phyloP scores from a whole-genome alignment of 2,797 vertebrate genomes.

The Thripadectes ignobilis region DNA sequence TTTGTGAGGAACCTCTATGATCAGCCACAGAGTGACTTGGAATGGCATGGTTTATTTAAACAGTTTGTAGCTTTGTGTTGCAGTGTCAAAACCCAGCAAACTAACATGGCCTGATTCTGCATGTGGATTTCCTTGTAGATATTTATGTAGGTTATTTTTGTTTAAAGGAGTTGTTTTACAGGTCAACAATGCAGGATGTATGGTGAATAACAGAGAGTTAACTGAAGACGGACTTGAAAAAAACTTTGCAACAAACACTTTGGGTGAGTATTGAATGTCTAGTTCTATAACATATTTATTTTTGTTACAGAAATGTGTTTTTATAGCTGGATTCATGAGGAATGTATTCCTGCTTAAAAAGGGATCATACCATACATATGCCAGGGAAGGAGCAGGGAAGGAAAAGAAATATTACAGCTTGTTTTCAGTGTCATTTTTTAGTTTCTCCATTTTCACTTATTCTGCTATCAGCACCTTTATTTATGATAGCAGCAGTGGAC shows the following conservation, averaged over 20 bases:
- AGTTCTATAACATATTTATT: background rate
- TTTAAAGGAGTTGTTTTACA: slow-evolving; percentile 52
- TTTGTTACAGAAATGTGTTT: background rate
- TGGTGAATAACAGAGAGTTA: slow-evolving; percentile 86
- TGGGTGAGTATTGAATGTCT: slow-evolving; percentile 74
- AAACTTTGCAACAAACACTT: slow-evolving; percentile 87
- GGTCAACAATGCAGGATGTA: slow-evolving; percentile 89
- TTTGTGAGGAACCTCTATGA: background rate
- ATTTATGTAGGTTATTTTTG: background rate
- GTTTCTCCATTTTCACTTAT: background rate
- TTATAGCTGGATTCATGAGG: background rate
- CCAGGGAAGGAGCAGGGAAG: background rate
- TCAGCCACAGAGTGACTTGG: background rate
- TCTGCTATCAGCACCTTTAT: background rate
- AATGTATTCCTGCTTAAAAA: background rate
- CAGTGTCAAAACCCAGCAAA: background rate
- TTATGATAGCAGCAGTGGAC: background rate
- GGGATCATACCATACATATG: background rate
- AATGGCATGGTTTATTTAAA: background rate
- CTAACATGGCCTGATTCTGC: background rate
- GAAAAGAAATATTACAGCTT: background rate
- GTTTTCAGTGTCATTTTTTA: background rate
- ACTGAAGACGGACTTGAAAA: slow-evolving; percentile 86
- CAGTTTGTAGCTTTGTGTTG: background rate
- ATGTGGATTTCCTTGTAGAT: background rate